Base-by-base conservation (phyloP, 2,888 invertebrate species). In the Deilephila porcellus region DNA sequence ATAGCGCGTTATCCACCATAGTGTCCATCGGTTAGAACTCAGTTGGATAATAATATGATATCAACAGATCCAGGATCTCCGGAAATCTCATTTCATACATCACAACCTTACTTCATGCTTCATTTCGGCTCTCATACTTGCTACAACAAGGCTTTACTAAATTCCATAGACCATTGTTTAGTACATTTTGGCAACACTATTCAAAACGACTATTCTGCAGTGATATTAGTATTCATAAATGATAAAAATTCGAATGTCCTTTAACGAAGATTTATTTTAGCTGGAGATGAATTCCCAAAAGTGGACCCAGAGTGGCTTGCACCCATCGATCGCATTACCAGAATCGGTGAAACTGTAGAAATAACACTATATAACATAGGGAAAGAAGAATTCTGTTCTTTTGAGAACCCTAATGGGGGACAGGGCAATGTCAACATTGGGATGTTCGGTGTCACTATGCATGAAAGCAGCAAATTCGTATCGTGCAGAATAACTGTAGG, bases 401-500 rank as follows among this genome's bases (percentile, higher is more conserved):
- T 84, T 1, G 74, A 71, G n/a, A 75, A 75, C 17, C 80, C 80
- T 1, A 70, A 74, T 4, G 76, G 76, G 20, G 19, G 73, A 52
- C 37, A 71, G 59, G 71, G 75, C 60, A 75, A 76, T 32, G 37
- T 37, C 1, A n/a, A 56, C 17, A 56, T 56, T 6, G 56, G 74
- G 14, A 73, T 76, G 60, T 70, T 74, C 32, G 81, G 81, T 11
- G 80, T 85, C 6, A 78, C 70, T 0, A 70, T 76, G 45, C 80
- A 79, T 19, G 71, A 70, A 4, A 78, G 75, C 60, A 84, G 80
- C 74, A 74, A 79, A 32, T 85, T 78, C 71, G 84, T 82, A 19
- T 82, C 83, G 4, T 84, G 84, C 73, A 78, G 84, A 64, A 76
- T 84, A 20, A 84, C 82, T 56, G 77, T 85, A 70, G 83, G 84